A percentile compares a stretch with the other conserved stretches of the same genome.
Evolutionary conservation across 2,113 vertebrate species (phyloP).

Genomic region (Dasypus novemcinctus): DNA sequence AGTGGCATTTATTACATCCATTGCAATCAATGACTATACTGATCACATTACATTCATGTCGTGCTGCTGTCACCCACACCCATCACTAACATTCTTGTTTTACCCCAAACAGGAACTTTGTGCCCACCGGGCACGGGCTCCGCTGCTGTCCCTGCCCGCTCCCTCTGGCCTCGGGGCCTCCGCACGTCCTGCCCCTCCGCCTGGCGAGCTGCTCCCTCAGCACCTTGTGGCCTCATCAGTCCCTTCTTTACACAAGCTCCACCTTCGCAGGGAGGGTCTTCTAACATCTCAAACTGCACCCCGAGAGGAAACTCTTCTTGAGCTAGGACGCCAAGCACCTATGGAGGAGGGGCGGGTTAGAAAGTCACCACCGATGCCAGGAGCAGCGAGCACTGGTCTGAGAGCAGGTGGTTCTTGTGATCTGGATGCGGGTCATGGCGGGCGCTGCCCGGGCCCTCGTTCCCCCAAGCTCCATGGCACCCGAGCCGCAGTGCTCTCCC

Average conservation of each 20-base stretch:
- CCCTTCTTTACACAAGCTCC: neutral
- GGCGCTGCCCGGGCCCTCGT: neutral
- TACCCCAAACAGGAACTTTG: too few species aligned
- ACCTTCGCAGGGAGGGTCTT: neutral
- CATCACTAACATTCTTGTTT: too few species aligned
- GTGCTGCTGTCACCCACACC: too few species aligned
- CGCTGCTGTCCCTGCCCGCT: neutral
- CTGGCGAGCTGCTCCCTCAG: neutral
- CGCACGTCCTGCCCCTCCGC: neutral
- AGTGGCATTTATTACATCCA: too few species aligned
- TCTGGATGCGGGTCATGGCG: too few species aligned
- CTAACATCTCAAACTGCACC: neutral
- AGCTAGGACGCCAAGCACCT: neutral
- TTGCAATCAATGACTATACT: too few species aligned
- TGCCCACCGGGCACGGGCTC: neutral
- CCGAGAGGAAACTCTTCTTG: neutral
- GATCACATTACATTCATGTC: too few species aligned
- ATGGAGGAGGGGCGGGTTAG: neutral
- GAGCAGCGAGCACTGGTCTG: neutral
- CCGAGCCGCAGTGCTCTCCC: neutral
- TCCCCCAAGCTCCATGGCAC: neutral
- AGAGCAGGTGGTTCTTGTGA: neutral
- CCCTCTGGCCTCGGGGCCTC: neutral
- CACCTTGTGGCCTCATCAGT: too few species aligned
- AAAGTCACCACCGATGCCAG: neutral